Evolutionary conservation across 2,888 invertebrate genomes (phyloP).

Genomic region (Euplexia lucipara): DNA sequence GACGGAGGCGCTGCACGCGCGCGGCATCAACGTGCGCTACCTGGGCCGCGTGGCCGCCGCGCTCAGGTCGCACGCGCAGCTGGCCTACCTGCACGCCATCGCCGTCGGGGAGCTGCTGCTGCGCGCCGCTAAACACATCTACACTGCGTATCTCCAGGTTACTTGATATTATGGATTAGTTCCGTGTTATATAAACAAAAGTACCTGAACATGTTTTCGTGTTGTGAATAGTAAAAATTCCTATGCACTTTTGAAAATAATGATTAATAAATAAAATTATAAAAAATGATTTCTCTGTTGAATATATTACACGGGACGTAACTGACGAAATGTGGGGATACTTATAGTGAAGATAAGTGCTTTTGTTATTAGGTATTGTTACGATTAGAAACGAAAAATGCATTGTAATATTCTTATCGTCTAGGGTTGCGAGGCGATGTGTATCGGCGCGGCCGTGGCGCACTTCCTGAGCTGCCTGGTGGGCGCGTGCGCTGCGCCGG

Average conservation of each 20-base stretch:
- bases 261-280: no score
- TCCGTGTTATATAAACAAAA: no score
- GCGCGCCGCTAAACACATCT: constrained; percentile 98
- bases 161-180: no score
- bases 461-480: constrained; percentile 99
- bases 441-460: constrained; percentile 96
- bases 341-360: no score
- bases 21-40: constrained; percentile 99
- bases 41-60: constrained; percentile 97
- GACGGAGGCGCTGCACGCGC: constrained; percentile 97
- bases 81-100: constrained; percentile 97
- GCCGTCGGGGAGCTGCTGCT: constrained; percentile 97
- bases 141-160: constrained; percentile 89
- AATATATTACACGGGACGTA: no score
- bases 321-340: no score
- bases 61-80: constrained; percentile 94
- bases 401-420: not conserved
- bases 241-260: no score
- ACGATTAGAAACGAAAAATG: no score
- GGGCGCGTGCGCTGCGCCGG: constrained; percentile 93
- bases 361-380: no score
- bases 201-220: no score
- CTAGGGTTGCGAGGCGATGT: constrained; percentile 96
- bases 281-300: no score
- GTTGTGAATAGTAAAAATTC: no score